Conservation (phyloP, 1,140 invertebrate species). For the Apis laboriosa region DNA sequence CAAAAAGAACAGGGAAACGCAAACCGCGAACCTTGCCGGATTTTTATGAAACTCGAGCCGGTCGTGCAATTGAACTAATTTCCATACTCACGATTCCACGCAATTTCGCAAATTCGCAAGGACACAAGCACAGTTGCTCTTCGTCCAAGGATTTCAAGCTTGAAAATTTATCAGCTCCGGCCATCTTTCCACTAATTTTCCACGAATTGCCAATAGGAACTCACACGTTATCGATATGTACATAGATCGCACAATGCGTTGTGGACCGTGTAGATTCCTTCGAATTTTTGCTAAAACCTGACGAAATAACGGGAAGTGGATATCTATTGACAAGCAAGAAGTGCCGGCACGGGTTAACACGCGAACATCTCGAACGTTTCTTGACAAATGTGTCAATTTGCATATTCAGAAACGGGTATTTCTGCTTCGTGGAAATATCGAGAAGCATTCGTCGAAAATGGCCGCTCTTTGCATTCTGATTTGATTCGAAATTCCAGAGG, state of each 20-base stretch:
- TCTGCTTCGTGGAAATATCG: neutral
- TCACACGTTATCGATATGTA: neutral
- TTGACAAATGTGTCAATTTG: constrained; percentile 23
- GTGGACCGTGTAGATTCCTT: neutral
- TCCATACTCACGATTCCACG: constrained; percentile 30
- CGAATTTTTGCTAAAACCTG: neutral
- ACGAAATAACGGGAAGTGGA: constrained; percentile 23
- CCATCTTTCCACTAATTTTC: no score
- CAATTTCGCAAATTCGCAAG: constrained; percentile 32
- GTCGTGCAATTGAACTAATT: constrained; percentile 38
- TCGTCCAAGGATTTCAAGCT: constrained; percentile 31
- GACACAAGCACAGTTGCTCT: neutral
- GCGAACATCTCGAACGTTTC: neutral
- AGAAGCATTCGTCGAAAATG: neutral
- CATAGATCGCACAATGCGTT: neutral
- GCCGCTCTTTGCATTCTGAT: no score
- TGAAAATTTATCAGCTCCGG: neutral
- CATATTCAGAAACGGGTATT: constrained; percentile 5
- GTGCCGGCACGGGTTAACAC: constrained; percentile 1
- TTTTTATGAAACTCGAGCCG: constrained; percentile 37
- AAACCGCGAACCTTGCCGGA: constrained; percentile 13
- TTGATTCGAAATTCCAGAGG: neutral
- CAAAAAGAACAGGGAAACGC: constrained; percentile 9
- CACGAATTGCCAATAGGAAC: neutral
- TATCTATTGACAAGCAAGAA: neutral